These are phyloP conservation scores for Hyles euphorbiae DNA, from an alignment of 1,140 invertebrate genomes.

Conservation along the genomic window DNA sequence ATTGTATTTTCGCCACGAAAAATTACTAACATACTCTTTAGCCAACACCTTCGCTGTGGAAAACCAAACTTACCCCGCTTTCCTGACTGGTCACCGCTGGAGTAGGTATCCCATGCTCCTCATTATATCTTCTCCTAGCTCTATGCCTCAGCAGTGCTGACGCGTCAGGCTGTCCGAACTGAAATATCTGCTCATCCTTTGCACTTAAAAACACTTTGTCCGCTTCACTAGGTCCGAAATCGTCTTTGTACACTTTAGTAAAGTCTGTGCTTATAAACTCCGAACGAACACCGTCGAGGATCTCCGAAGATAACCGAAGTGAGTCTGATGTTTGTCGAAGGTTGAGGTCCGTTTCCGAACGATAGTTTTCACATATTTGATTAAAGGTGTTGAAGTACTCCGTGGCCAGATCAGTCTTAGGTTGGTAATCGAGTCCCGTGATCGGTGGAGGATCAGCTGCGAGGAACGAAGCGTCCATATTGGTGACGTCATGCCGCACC, in stretches of 20 bases:
- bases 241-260: constrained; percentile 6
- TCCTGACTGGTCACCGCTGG: constrained; percentile 59
- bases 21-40: no score
- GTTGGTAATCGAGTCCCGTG: constrained; percentile 40
- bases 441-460: constrained; percentile 54
- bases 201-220: constrained; percentile 43
- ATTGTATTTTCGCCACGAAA: no score
- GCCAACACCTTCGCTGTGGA: no score
- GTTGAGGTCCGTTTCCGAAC: constrained; percentile 46
- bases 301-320: constrained; percentile 51
- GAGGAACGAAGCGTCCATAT: constrained; percentile 56
- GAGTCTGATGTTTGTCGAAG: constrained; percentile 54
- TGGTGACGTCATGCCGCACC: constrained; percentile 45
- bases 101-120: constrained; percentile 54
- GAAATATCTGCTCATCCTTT: constrained; percentile 58
- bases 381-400: constrained; percentile 69
- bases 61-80: constrained; percentile 56
- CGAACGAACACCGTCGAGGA: constrained; percentile 49
- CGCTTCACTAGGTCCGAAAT: constrained; percentile 17
- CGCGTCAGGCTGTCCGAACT: constrained; percentile 65
- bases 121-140: constrained; percentile 53
- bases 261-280: constrained; percentile 63
- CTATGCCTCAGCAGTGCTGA: constrained; percentile 55
- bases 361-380: constrained; percentile 64
- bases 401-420: constrained; percentile 47